Base-by-base conservation (phyloP, 92 coral and sea anemone species). In the Blastomussa wellsi region DNA sequence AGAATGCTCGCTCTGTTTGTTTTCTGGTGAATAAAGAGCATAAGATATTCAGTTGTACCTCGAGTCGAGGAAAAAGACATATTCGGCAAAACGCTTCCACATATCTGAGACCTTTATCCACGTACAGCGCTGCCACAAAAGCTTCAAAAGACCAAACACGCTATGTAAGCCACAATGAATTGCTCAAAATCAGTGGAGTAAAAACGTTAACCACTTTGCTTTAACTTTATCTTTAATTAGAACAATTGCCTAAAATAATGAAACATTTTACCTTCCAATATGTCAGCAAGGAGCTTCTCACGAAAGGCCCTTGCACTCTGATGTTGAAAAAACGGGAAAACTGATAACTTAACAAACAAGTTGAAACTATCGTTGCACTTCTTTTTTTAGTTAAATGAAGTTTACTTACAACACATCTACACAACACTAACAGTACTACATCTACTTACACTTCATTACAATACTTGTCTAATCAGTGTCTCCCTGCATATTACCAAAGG, bases 11-110 rank as follows among this genome's bases (percentile, higher is more conserved):
- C 65, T 13, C 65, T 57, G 24, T 57, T 57, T 57, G n/a, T 24
- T 22, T 3, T 8, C 31, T 24, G 29, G 26, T 57, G 26, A 57
- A 24, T 22, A 11, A 57, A 57, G 26, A 5, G n/a, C 28, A 57
- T 26, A 57, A 6, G 13, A 26, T 13, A 8, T 57, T 57, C 65
- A 57, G 16, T 72, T 86, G 89, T 75, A 95, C 99, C 99, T 93
- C 95, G 16, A 96, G 95, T n/a, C 99, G 94, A 36, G 99, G 89
- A 79, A 96, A 94, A 65, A 96, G 87, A 74, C 98, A 96, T 53
- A 91, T 97, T 36, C 91, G 85, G 79, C 99, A 96, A 82, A 96
- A 93, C 31, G 83, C 91, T 85, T 96, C 95, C 64, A 96, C 95
- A 81, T 93, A 95, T 83, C 92, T 84, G 22, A 96, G 81, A 22